These are phyloP conservation scores for Gobio occitaniae DNA, from an alignment of 2,797 vertebrate species.

Conservation along the genomic window DNA sequence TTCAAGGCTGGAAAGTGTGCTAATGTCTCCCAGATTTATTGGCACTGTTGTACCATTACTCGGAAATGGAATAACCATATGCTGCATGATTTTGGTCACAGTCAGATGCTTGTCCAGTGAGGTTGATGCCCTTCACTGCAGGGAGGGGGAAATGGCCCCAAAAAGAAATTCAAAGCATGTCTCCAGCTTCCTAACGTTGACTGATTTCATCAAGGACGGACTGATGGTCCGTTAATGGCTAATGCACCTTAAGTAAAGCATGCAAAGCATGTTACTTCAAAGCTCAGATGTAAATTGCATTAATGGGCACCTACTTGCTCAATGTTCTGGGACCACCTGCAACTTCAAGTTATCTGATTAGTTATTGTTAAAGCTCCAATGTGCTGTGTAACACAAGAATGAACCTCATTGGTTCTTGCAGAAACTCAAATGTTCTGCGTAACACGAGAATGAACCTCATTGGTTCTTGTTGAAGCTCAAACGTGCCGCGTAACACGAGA, in stretches of 20 bases:
- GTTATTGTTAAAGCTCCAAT: too few species aligned
- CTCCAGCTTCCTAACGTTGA: conserved; percentile 27
- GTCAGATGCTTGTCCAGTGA: conserved; percentile 58
- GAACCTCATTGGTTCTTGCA: too few species aligned
- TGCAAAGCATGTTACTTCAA: not conserved
- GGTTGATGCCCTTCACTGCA: conserved; percentile 27
- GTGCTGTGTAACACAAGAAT: too few species aligned
- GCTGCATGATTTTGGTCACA: conserved; percentile 57
- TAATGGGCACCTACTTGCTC: not conserved
- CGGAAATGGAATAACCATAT: conserved; percentile 62
- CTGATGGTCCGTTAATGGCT: conserved; percentile 2
- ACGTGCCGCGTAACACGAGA: too few species aligned
- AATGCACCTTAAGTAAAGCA: conserved; percentile 21
- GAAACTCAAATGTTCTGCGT: too few species aligned
- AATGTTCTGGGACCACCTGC: not conserved
- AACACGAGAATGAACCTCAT: too few species aligned
- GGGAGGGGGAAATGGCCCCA: conserved; percentile 22
- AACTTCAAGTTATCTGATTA: not conserved
- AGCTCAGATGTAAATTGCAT: conserved; percentile 19
- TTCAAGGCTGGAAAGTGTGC: conserved; percentile 43
- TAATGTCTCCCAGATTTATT: conserved; percentile 63
- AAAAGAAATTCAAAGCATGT: conserved; percentile 46
- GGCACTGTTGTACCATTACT: conserved; percentile 49
- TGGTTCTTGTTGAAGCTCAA: too few species aligned
- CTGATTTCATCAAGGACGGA: conserved; percentile 20